Conservation (phyloP, 2,888 invertebrate species). For the Eudasyphora cyanicolor region DNA sequence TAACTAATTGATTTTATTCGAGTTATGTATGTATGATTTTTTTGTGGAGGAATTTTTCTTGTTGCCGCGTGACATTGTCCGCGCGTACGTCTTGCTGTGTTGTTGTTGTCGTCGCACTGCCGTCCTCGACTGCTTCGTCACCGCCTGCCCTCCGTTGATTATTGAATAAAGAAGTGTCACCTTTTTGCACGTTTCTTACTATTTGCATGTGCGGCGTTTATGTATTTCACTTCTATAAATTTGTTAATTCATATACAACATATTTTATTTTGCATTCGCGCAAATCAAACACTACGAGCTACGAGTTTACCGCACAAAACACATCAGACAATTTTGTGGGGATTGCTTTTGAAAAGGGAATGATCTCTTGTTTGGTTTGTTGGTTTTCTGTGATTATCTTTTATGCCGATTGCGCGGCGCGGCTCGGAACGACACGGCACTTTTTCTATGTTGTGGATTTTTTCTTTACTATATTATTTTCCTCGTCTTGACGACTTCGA, state of each 20-base stretch:
- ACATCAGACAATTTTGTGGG: slow-evolving; percentile 47
- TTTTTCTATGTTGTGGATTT: slow-evolving; percentile 15
- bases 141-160: background rate
- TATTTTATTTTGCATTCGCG: background rate
- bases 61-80: slow-evolving; percentile 16
- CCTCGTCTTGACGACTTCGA: too few species aligned
- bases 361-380: slow-evolving; percentile 46
- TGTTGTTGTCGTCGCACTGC: slow-evolving; percentile 19
- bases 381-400: slow-evolving; percentile 9
- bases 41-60: too few species aligned
- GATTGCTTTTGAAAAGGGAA: slow-evolving; percentile 53
- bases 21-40: background rate
- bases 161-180: slow-evolving; percentile 21
- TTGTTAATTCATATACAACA: slow-evolving; percentile 11
- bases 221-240: background rate
- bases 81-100: slow-evolving; percentile 8
- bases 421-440: too few species aligned
- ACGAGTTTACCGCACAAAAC: slow-evolving; percentile 50
- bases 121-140: slow-evolving; percentile 1
- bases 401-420: too few species aligned
- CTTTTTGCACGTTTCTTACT: slow-evolving; percentile 41
- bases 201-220: too few species aligned
- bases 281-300: background rate
- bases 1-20: background rate
- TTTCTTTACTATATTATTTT: slow-evolving; percentile 22